Conservation (phyloP, 2,888 invertebrate genomes). For the Bellardia bayeri region DNA sequence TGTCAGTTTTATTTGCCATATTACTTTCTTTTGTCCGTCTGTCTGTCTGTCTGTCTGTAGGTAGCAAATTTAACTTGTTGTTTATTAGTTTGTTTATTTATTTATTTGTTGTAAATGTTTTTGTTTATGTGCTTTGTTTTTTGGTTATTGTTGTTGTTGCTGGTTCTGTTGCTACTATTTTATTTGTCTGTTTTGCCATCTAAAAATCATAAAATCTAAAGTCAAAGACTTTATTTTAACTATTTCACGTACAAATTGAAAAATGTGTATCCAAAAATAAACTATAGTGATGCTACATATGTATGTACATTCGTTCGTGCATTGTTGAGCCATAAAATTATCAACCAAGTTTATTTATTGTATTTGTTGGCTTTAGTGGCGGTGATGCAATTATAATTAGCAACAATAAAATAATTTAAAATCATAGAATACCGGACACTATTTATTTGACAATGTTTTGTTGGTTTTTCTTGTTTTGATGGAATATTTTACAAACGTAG, state of each 20-base stretch:
- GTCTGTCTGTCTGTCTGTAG: background rate
- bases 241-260: background rate
- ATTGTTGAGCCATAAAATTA: slow-evolving; percentile 1
- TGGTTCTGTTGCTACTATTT: background rate
- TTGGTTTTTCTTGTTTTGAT: background rate
- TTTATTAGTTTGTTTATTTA: slow-evolving; percentile 24
- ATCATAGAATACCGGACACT: background rate
- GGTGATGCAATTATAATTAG: slow-evolving; percentile 48
- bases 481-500: background rate
- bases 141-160: slow-evolving; percentile 9
- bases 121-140: slow-evolving; percentile 28
- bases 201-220: slow-evolving; percentile 27
- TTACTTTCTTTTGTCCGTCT: background rate
- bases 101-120: slow-evolving; percentile 24
- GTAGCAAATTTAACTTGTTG: slow-evolving; percentile 40
- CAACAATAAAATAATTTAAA: slow-evolving; percentile 45
- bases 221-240: slow-evolving; percentile 53
- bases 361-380: slow-evolving; percentile 10
- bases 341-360: slow-evolving; percentile 15
- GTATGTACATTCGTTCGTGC: background rate
- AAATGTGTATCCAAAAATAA: no score
- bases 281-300: background rate
- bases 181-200: slow-evolving; percentile 17
- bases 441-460: background rate
- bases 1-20: background rate